phyloP scores from a whole-genome alignment of 2,113 vertebrate species.

The Pheucticus melanocephalus region DNA sequence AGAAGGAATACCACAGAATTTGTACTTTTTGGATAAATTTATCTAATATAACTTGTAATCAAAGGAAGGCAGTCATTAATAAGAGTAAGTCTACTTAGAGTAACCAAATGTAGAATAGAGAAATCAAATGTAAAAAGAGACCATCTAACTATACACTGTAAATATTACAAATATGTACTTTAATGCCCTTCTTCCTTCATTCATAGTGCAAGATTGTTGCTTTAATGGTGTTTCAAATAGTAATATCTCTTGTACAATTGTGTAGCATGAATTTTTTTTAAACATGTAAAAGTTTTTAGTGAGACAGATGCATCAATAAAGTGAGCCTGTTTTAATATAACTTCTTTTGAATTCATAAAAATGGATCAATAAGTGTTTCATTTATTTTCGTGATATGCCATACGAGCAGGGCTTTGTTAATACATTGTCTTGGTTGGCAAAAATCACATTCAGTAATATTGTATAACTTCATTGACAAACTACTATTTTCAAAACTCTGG shows the following conservation, averaged over 20 bases:
- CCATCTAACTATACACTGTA: accelerated
- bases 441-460: background rate
- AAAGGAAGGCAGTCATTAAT: background rate
- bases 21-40: background rate
- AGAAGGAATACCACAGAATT: background rate
- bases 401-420: background rate
- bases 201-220: background rate
- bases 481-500: background rate
- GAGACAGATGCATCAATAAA: background rate
- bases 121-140: background rate
- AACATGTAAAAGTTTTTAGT: background rate
- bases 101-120: background rate
- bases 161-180: background rate
- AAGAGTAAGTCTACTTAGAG: background rate
- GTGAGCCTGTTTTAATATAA: background rate
- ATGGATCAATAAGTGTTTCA: background rate
- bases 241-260: background rate
- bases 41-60: background rate
- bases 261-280: background rate
- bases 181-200: background rate
- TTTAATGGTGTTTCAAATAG: background rate
- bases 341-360: background rate
- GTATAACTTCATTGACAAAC: background rate
- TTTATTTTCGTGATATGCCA: background rate
- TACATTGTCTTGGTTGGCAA: background rate